Conservation (phyloP, 2,113 vertebrate species). For the Oophaga pumilio region DNA sequence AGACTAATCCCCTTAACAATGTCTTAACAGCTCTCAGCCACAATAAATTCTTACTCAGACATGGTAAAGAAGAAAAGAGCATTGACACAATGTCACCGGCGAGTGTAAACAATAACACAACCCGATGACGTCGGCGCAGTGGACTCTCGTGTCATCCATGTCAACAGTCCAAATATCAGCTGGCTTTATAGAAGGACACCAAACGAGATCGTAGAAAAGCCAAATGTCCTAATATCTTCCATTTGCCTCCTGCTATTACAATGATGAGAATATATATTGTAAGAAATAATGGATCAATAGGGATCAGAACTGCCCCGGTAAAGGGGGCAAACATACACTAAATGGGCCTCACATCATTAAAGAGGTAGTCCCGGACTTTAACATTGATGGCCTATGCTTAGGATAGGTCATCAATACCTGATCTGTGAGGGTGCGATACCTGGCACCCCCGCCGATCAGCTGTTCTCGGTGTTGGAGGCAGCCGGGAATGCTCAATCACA, state of each 20-base stretch:
- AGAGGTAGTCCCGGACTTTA: too few relatives aligned
- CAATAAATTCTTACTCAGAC: conserved; percentile 14
- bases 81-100: neutral
- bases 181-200: neutral
- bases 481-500: too few relatives aligned
- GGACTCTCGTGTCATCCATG: neutral
- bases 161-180: neutral
- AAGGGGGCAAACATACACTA: too few relatives aligned
- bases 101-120: neutral
- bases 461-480: too few relatives aligned
- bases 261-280: too few relatives aligned
- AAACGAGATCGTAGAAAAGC: neutral
- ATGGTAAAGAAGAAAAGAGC: conserved; percentile 31
- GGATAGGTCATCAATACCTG: too few relatives aligned
- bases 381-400: too few relatives aligned
- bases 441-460: too few relatives aligned
- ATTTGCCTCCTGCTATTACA: neutral
- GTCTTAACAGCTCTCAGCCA: neutral
- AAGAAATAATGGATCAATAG: too few relatives aligned
- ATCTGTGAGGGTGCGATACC: too few relatives aligned
- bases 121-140: neutral
- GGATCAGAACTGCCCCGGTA: too few relatives aligned
- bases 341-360: too few relatives aligned
- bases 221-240: neutral
- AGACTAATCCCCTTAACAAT: conserved; percentile 27